Conservation (phyloP, 1,140 invertebrate genomes). For the Dendrolimus kikuchii region DNA sequence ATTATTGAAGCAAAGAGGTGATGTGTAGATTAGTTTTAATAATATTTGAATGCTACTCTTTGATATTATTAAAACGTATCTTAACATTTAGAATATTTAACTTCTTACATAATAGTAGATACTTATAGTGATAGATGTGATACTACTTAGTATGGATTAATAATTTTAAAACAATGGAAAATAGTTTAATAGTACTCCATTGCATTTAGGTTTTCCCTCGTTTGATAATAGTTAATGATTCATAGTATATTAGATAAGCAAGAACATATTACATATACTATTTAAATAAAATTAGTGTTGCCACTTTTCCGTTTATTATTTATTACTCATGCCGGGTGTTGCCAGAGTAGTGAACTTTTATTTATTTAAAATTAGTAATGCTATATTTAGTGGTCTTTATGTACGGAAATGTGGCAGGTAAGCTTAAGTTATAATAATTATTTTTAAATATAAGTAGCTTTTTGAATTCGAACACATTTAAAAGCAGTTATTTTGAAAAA, state of each 20-base stretch:
- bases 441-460: slow-evolving; percentile 29
- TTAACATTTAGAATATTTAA: slow-evolving; percentile 15
- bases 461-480: slow-evolving; percentile 5
- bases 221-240: slow-evolving; percentile 37
- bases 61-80: slow-evolving; percentile 1
- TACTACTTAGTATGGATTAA: slow-evolving; percentile 44
- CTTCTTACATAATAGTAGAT: slow-evolving; percentile 25
- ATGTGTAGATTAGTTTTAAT: not conserved
- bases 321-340: slow-evolving; percentile 28
- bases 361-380: slow-evolving; percentile 10
- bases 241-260: slow-evolving; percentile 32
- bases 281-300: slow-evolving; percentile 28
- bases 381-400: not conserved
- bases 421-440: slow-evolving; percentile 33
- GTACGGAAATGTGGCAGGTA: slow-evolving; percentile 32
- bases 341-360: slow-evolving; percentile 20
- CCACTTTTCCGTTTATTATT: slow-evolving; percentile 32
- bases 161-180: slow-evolving; percentile 31
- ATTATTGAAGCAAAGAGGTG: too few species aligned
- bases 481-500: slow-evolving; percentile 6
- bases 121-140: slow-evolving; percentile 58
- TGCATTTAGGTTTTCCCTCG: slow-evolving; percentile 51
- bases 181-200: slow-evolving; percentile 37
- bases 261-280: slow-evolving; percentile 25
- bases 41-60: not conserved